Base-by-base conservation (phyloP, 2,888 invertebrate species). In the Rhagophthalmus giganteus region DNA sequence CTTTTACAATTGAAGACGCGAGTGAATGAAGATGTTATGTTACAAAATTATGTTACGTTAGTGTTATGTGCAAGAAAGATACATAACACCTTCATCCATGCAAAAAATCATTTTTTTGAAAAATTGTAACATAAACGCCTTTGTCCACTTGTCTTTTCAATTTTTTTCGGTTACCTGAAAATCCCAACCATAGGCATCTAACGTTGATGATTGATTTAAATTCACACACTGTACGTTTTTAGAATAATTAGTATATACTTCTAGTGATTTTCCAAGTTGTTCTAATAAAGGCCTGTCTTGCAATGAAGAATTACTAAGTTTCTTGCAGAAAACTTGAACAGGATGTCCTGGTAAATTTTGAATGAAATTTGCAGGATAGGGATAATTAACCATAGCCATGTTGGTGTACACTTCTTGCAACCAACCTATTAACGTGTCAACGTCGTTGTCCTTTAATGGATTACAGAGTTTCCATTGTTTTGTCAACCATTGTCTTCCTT, bases 331-430 rank as follows among this genome's bases (percentile, higher is more conserved):
- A 20, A 77, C 77, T 30, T 80, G 76, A 16, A 97, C 87, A 0
- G 97, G 97, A 74, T 90, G 81, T 0, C 85, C 91, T 0, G 97
- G 96, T 13, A 98, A 69, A 0, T 87, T 85, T 34, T 83, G 80
- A 37, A 98, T 75, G 72, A 98, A 98, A 64, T 84, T 82, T 0
- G 88, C 83, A 0, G 87, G 76, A 71, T 95, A 98, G 0, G 98
- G 97, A 74, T 98, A 99, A 76, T 99, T 90, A 9, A 88, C 87
- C 96, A 97, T 97, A 0, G 94, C 95, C 56, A 96, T 73, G 63
- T 88, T 87, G 5, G 81, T 81, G 70, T 89, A 92, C 58, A 89
- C 81, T 53, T 86, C 82, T 20, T 75, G 68, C 1, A 96, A 73
- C 81, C 87, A 95, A 27, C 82, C 80, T 56, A 88, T 78, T 8